These are phyloP conservation scores for Morpho achilles DNA, from an alignment of 2,888 invertebrate genomes.

Conservation along the genomic window DNA sequence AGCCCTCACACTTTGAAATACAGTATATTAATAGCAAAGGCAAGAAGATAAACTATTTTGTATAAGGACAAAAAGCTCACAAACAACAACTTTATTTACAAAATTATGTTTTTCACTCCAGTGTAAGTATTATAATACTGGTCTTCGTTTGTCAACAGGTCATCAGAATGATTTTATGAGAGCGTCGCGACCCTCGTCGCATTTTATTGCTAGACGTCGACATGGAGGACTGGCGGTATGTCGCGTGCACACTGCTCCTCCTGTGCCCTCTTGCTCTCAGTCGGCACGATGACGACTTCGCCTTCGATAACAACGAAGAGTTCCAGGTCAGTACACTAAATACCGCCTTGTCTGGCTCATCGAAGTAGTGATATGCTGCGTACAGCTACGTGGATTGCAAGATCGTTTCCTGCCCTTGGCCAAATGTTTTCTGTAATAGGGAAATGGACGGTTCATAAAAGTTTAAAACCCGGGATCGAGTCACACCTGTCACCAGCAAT, in stretches of 20 bases:
- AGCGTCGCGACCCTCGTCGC: slow-evolving; percentile 35
- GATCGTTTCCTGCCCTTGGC: no score
- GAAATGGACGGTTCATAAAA: no score
- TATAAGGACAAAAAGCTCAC: no score
- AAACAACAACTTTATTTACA: not conserved
- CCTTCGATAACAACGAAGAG: slow-evolving; percentile 71
- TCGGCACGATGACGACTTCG: slow-evolving; percentile 73
- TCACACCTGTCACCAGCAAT: no score
- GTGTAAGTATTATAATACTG: not conserved
- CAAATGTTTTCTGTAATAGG: no score
- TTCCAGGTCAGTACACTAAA: slow-evolving; percentile 52
- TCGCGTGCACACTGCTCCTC: slow-evolving; percentile 59
- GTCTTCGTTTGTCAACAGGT: slow-evolving; percentile 52
- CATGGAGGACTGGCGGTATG: slow-evolving; percentile 57
- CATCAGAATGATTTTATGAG: slow-evolving; percentile 66
- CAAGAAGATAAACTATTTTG: no score
- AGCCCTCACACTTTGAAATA: no score
- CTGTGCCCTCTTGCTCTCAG: slow-evolving; percentile 65
- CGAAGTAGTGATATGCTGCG: no score
- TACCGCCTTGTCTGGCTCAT: no score
- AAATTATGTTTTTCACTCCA: not conserved
- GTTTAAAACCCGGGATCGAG: no score
- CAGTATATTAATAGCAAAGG: no score
- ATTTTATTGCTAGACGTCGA: slow-evolving; percentile 33
- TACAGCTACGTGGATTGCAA: no score